Evolutionary conservation across 2,113 vertebrate genomes (phyloP).

Genomic region (Physeter macrocephalus): DNA sequence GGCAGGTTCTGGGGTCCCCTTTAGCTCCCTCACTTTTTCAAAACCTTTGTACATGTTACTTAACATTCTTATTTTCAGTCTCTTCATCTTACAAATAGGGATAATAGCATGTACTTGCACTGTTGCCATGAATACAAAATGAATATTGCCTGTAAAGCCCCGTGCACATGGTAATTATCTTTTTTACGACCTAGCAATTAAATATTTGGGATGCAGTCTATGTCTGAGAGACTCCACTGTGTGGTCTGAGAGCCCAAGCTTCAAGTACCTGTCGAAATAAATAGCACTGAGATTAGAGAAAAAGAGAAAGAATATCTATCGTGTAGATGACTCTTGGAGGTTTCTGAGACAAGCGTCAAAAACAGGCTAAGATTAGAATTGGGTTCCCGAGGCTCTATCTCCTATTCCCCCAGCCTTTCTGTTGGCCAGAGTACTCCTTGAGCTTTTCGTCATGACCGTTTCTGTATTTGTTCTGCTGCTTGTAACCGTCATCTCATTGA

Average conservation of each 20-base stretch:
- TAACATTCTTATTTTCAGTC: constrained; percentile 14
- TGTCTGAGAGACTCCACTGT: background rate
- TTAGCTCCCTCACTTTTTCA: background rate
- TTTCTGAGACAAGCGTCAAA: constrained; percentile 54
- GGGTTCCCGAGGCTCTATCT: constrained; percentile 42
- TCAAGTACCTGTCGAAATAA: constrained; percentile 35
- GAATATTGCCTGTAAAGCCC: background rate
- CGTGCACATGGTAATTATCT: background rate
- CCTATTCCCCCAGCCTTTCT: background rate
- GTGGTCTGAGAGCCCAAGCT: constrained; percentile 21
- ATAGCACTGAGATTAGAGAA: background rate
- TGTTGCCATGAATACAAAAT: constrained; percentile 17
- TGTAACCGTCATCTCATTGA: constrained; percentile 37
- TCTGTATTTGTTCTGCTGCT: constrained; percentile 28
- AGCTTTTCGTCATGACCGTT: constrained; percentile 33
- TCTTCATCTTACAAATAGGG: background rate
- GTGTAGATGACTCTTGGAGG: constrained; percentile 15
- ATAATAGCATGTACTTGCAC: background rate
- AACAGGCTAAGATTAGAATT: constrained; percentile 57
- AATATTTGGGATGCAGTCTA: background rate
- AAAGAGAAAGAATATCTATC: constrained; percentile 27
- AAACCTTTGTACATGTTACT: background rate
- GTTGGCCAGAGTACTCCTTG: background rate
- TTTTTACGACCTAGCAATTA: constrained; percentile 31
- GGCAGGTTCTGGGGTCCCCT: background rate